Evolutionary conservation across 1,140 invertebrate genomes (phyloP), one percentile per base, ranked within the genome.

Genomic region (Megalopta genalis): DNA sequence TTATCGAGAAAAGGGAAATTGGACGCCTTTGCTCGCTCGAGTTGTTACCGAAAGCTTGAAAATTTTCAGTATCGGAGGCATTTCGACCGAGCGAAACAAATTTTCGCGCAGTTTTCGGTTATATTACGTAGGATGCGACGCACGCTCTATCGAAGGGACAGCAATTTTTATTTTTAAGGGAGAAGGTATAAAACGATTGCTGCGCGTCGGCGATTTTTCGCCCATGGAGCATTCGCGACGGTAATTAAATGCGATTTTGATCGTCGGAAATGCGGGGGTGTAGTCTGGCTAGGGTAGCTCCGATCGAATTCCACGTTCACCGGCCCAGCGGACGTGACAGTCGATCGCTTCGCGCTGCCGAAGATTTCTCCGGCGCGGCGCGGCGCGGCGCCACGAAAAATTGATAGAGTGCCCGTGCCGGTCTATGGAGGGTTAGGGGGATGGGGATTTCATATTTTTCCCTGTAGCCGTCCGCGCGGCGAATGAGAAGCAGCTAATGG

Each of bases 401-500:
- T 86, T 86, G 85, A 86, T 85, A 86, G 84, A 86, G 83, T 86
- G 74, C 64, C 74, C 59, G 42, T 46, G 42, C 42, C 42, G 42
- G 42, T 10, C 14, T 46, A 46, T 46, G 10, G 42, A 9, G 39
- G 42, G 10, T 12, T 10, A n/a, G 18, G 52, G 27, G 59, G 60
- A 63, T 42, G 62, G 46, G 75, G 63, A 85, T 84, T 77, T 81
- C 77, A 84, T 85, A 85, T 85, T 81, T 85, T 73, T 57, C 64
- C 57, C 52, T 37, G 62, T 54, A 57, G 37, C 62, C 70, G 37
- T 64, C 27, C 42, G n/a, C 73, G 57, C 67, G 72, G 25, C 73
- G 74, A 81, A 85, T 65, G 81, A 81, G 85, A 86, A 74, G 83
- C 83, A 77, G 73, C 81, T 86, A 86, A 84, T 83, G 82, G 86